Conservation (phyloP, 2,888 invertebrate species). For the Eristalis pertinax region DNA sequence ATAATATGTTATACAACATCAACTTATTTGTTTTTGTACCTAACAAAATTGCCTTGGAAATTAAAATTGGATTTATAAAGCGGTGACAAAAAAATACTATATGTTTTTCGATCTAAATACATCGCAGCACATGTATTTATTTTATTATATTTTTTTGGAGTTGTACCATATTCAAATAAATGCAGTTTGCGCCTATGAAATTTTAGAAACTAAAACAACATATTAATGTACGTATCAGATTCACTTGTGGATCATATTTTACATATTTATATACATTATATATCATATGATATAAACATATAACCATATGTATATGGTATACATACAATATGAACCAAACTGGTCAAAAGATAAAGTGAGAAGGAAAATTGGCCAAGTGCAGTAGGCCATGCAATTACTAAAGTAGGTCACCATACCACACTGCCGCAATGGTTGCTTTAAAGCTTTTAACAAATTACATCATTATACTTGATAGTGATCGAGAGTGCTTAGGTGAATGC, state of each 20-base stretch:
- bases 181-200: neutral
- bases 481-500: constrained; percentile 47
- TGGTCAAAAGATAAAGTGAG: constrained; percentile 73
- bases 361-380: constrained; percentile 82
- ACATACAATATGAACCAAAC: constrained; percentile 19
- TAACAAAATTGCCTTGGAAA: constrained; percentile 36
- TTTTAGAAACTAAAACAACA: neutral
- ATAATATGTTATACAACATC: constrained; percentile 57
- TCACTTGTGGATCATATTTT: too few species aligned
- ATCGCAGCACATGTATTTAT: too few species aligned
- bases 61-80: constrained; percentile 5
- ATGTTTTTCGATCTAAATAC: too few species aligned
- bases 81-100: neutral
- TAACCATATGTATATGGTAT: neutral
- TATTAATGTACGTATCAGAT: too few species aligned
- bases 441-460: constrained; percentile 66
- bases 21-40: constrained; percentile 73
- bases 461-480: constrained; percentile 56
- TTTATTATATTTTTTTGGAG: too few species aligned
- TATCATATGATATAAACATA: neutral
- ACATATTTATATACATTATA: neutral
- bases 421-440: constrained; percentile 73
- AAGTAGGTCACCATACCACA: constrained; percentile 79
- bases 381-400: constrained; percentile 81
- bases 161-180: too few species aligned